Percentiles rank a stretch among this genome's conserved stretches.
phyloP scores from a whole-genome alignment of 2,113 vertebrate species.

The Furnarius figulus region DNA sequence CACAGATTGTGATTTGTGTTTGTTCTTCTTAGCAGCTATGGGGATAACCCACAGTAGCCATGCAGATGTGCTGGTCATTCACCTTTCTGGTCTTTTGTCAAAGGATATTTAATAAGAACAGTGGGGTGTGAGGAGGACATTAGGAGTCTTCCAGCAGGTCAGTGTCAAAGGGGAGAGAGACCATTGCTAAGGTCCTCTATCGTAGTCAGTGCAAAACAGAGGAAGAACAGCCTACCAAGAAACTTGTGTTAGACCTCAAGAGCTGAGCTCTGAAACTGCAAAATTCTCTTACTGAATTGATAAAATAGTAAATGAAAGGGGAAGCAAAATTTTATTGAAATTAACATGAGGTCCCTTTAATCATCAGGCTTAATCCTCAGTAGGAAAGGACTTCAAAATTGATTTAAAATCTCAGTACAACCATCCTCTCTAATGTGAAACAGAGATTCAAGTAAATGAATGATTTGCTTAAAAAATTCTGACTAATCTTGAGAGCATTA shows the following conservation, averaged over 20 bases:
- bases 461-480: conserved; percentile 75
- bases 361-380: conserved; percentile 58
- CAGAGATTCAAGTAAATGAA: conserved; percentile 71
- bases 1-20: neutral
- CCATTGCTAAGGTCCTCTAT: conserved; percentile 10
- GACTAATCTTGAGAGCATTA: conserved; percentile 73
- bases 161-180: conserved; percentile 24
- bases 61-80: neutral
- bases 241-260: neutral
- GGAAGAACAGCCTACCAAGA: neutral
- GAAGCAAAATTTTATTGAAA: conserved; percentile 66
- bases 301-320: conserved; percentile 60
- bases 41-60: neutral
- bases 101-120: conserved; percentile 43
- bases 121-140: neutral
- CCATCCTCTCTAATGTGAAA: conserved; percentile 66
- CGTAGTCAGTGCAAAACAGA: neutral
- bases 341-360: conserved; percentile 64
- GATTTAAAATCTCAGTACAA: conserved; percentile 67
- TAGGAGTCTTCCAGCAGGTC: neutral
- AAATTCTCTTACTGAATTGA: conserved; percentile 41
- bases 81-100: conserved; percentile 25
- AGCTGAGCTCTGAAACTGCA: neutral
- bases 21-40: neutral
- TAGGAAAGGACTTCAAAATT: conserved; percentile 55